phyloP scores from a whole-genome alignment of 1,140 invertebrate species.

The Meloidogyne exigua region DNA sequence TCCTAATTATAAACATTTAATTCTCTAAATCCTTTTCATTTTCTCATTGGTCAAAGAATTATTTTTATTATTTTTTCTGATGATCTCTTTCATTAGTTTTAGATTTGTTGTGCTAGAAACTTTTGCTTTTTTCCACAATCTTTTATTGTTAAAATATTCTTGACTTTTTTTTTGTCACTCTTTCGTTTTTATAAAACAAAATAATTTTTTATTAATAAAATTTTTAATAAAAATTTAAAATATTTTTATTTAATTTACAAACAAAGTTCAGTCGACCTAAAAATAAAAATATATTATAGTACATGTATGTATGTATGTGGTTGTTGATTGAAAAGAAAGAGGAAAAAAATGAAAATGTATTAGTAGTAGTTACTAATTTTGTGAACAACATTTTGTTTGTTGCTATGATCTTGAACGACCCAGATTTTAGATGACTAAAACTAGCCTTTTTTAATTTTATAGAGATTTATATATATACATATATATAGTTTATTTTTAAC shows the following conservation, averaged over 20 bases:
- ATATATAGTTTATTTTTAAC: not conserved
- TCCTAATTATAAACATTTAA: not conserved
- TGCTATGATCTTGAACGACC: not conserved
- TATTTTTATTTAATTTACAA: no score
- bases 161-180: not conserved
- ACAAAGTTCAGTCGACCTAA: no score
- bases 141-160: not conserved
- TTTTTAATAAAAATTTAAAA: no score
- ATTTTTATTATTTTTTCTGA: not conserved
- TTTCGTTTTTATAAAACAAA: no score
- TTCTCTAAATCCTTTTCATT: not conserved
- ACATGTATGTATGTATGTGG: no score
- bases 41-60: not conserved
- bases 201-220: no score
- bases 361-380: not conserved
- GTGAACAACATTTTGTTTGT: not conserved
- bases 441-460: not conserved
- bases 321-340: not conserved
- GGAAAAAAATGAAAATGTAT: not conserved
- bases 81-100: not conserved
- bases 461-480: no score
- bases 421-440: not conserved
- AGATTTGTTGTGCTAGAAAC: not conserved
- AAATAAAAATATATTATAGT: no score
- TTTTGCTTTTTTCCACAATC: not conserved